Percentiles rank a stretch among this genome's conserved stretches.
These are phyloP conservation scores for Neoseiulus cucumeris DNA, from an alignment of 1,140 invertebrate species.

Conservation along the genomic window DNA sequence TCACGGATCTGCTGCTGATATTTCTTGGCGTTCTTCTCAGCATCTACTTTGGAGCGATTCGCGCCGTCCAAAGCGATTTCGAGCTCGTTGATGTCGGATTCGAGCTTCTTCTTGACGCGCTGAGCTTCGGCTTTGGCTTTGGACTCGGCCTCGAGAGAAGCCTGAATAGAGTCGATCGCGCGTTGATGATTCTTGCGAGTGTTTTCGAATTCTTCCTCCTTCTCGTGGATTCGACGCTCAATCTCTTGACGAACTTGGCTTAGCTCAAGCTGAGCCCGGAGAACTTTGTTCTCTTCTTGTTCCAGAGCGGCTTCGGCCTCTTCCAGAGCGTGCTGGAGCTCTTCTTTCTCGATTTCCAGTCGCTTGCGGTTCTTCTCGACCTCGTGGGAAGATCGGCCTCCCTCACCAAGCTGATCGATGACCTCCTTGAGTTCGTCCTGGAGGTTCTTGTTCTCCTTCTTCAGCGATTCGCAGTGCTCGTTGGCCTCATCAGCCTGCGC, in stretches of 20 bases:
- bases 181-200: slow-evolving; percentile 35
- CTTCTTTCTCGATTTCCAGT: slow-evolving; percentile 35
- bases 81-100: slow-evolving; percentile 36
- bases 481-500: slow-evolving; percentile 30
- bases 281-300: slow-evolving; percentile 29
- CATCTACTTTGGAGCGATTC: slow-evolving; percentile 25
- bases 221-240: slow-evolving; percentile 36
- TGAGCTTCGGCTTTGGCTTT: slow-evolving; percentile 35
- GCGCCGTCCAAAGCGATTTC: slow-evolving; percentile 34
- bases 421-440: slow-evolving; percentile 35
- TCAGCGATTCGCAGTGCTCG: slow-evolving; percentile 32
- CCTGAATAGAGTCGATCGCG: slow-evolving; percentile 36
- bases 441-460: slow-evolving; percentile 36
- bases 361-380: slow-evolving; percentile 33
- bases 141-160: slow-evolving; percentile 35
- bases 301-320: slow-evolving; percentile 36
- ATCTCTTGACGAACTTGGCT: slow-evolving; percentile 36
- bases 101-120: slow-evolving; percentile 37
- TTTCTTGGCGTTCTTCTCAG: slow-evolving; percentile 34
- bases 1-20: slow-evolving; percentile 31
- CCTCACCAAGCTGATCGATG: slow-evolving; percentile 35
- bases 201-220: slow-evolving; percentile 40
- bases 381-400: slow-evolving; percentile 32
- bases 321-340: slow-evolving; percentile 34
- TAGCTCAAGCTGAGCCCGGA: slow-evolving; percentile 36